phyloP scores from a whole-genome alignment of 2,113 vertebrate genomes.

The Paraplagusia blochii region DNA sequence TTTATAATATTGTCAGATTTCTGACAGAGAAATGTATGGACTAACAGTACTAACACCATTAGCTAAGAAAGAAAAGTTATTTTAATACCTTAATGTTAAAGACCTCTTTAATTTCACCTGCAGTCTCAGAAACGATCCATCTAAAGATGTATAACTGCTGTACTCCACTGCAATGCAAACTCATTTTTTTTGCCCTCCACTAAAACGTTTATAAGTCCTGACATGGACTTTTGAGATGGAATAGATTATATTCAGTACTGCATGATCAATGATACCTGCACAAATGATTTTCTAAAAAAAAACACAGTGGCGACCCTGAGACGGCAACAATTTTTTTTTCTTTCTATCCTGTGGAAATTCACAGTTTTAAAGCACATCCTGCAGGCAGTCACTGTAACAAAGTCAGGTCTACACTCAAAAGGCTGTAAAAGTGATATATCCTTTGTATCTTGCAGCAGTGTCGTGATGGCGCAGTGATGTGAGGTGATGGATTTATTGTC shows the following conservation, averaged over 20 bases:
- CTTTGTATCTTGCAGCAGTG: constrained; percentile 41
- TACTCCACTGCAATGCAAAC: constrained; percentile 25
- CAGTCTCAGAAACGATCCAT: constrained; percentile 39
- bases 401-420: constrained; percentile 8
- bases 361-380: constrained; percentile 33
- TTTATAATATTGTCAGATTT: background rate
- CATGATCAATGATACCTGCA: constrained; percentile 50
- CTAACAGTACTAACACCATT: too few relatives aligned
- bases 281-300: constrained; percentile 48
- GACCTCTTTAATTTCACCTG: constrained; percentile 26
- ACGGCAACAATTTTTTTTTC: constrained; percentile 25
- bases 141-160: constrained; percentile 32
- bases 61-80: constrained; percentile 16
- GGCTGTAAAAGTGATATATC: constrained; percentile 46
- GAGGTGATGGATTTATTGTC: constrained; percentile 62
- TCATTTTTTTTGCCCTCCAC: constrained; percentile 14
- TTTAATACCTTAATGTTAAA: constrained; percentile 36
- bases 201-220: constrained; percentile 49
- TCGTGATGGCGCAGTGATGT: constrained; percentile 42
- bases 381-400: constrained; percentile 19
- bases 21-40: too few relatives aligned
- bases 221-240: constrained; percentile 50
- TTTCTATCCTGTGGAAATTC: constrained; percentile 20
- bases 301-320: constrained; percentile 31
- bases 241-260: constrained; percentile 58